These are phyloP conservation scores for Torymus aiolomorphi DNA, from an alignment of 2,888 invertebrate genomes.

Conservation along the genomic window DNA sequence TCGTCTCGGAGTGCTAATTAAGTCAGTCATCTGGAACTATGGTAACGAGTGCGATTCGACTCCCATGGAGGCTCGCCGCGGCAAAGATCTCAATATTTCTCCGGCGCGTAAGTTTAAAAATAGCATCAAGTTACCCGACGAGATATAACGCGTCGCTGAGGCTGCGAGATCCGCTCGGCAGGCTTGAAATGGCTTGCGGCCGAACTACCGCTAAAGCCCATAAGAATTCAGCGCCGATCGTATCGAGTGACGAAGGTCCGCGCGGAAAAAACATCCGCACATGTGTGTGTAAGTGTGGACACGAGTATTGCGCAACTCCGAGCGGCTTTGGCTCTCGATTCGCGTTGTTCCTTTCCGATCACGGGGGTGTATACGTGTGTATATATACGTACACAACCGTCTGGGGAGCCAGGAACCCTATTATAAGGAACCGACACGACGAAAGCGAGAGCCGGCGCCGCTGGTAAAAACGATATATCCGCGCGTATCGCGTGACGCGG, in stretches of 20 bases:
- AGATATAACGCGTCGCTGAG: too few relatives aligned
- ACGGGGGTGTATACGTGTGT: background rate
- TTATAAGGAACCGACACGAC: background rate
- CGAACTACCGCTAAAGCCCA: slow-evolving; percentile 2
- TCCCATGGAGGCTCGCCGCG: background rate
- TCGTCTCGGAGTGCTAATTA: background rate
- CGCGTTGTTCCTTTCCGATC: background rate
- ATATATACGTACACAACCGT: background rate
- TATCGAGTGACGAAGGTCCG: slow-evolving; percentile 23
- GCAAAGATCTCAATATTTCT: background rate
- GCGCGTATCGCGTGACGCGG: slow-evolving; percentile 21
- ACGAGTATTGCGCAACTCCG: slow-evolving; percentile 13
- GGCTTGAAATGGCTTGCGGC: slow-evolving; percentile 11
- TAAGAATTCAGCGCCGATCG: slow-evolving; percentile 9
- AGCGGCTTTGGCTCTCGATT: slow-evolving; percentile 23
- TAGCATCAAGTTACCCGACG: too few relatives aligned
- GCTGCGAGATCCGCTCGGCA: background rate
- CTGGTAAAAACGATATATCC: background rate
- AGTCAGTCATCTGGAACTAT: slow-evolving; percentile 1
- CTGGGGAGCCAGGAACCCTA: background rate
- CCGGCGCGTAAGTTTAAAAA: background rate
- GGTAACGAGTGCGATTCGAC: background rate
- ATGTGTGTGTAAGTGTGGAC: too few relatives aligned
- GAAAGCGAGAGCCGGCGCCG: background rate
- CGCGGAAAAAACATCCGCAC: slow-evolving; percentile 6